These are phyloP conservation scores for Drosophila tsacasi DNA, from an alignment of 1,140 invertebrate species.

Conservation along the genomic window DNA sequence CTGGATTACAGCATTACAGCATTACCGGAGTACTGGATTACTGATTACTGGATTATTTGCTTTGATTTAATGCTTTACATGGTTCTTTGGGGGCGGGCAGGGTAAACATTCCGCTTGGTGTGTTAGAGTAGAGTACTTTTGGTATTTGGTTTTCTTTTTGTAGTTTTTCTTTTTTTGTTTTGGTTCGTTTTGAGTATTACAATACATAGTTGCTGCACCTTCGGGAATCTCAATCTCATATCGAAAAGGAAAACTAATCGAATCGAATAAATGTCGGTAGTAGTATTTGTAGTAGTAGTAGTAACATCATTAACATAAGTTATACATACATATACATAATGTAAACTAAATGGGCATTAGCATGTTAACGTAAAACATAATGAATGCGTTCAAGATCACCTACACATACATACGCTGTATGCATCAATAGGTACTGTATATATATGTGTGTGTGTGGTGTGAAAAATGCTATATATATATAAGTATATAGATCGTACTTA, in stretches of 20 bases:
- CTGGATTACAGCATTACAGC: slow-evolving; percentile 55
- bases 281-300: slow-evolving; percentile 49
- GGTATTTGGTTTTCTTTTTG: slow-evolving; percentile 31
- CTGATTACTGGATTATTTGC: slow-evolving; percentile 64
- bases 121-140: slow-evolving; percentile 44
- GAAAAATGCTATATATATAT: slow-evolving; percentile 51
- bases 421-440: slow-evolving; percentile 40
- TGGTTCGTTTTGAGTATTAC: slow-evolving; percentile 46
- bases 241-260: slow-evolving; percentile 56
- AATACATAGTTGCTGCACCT: slow-evolving; percentile 43
- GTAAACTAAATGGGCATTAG: slow-evolving; percentile 61
- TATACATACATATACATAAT: slow-evolving; percentile 60
- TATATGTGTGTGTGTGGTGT: slow-evolving; percentile 30
- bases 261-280: slow-evolving; percentile 56
- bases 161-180: slow-evolving; percentile 15
- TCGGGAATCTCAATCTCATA: slow-evolving; percentile 60
- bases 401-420: slow-evolving; percentile 55
- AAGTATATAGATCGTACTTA: slow-evolving; percentile 59
- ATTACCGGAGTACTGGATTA: slow-evolving; percentile 54
- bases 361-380: slow-evolving; percentile 60
- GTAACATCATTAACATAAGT: slow-evolving; percentile 61
- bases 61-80: slow-evolving; percentile 74
- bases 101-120: slow-evolving; percentile 61
- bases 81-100: slow-evolving; percentile 49
- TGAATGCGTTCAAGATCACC: slow-evolving; percentile 63